Base-by-base conservation (phyloP, 1,140 invertebrate genomes). In the Drosophila mauritiana region DNA sequence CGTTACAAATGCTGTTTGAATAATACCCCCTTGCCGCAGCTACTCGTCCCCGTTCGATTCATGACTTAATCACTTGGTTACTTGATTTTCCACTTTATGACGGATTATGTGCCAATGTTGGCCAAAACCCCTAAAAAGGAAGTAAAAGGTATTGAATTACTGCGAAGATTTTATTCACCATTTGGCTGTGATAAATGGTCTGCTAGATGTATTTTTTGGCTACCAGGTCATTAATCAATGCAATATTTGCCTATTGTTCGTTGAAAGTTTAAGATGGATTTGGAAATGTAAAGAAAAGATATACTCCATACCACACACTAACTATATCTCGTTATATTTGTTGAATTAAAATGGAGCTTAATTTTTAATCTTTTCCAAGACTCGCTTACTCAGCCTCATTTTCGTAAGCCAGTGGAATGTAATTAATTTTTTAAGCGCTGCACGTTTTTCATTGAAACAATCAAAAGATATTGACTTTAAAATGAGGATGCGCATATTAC, bases 31-130 rank as follows among this genome's bases (percentile, higher is more conserved):
- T 34, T 42, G 17, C 20, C 46, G 22, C 10, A 31, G 22, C 42
- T 17, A 39, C 39, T 56, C 10, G 2, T 43, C 22, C 55, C 27
- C 48, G 10, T 70, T 48, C 63, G 56, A 64, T 62, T 78, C 36
- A 68, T 48, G 56, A 55, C 79, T 85, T 86, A 85, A 86, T 85
- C 83, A 75, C 74, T 86, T 85, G 57, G 78, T 85, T 86, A 86
- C 83, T 86, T 78, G 82, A 72, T 86, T 86, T 86, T 82, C 82
- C 82, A 86, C 82, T 86, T 88, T 86, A 72, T 86, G 82, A 86
- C 74, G 78, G 82, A 86, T 82, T 81, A 86, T 78, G 64, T 85
- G 78, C 46, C 86, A 85, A 85, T 82, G 73, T 70, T 84, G 65
- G 76, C 53, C 56, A 56, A 68, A 81, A 22, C 34, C 65, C 54